Percentiles rank a stretch among this genome's conserved stretches.
Evolutionary conservation across 2,888 invertebrate genomes (phyloP).

Genomic region (Geophilus truncorum): DNA sequence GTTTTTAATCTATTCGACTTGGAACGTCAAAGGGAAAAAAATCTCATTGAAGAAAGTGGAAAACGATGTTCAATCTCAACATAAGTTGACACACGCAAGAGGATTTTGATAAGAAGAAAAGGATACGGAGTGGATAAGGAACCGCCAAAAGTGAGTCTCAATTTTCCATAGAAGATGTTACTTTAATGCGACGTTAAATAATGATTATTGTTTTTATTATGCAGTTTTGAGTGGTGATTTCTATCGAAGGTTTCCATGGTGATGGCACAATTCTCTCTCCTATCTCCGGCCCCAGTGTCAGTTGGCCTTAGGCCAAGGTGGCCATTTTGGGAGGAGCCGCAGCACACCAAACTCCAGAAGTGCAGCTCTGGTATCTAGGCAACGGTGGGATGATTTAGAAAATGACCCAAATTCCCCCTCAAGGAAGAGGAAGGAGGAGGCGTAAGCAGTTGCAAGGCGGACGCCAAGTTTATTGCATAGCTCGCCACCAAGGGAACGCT

Average conservation of each 20-base stretch:
- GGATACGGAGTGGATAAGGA: neutral
- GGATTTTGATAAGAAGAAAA: neutral
- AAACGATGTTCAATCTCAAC: slow-evolving; percentile 7
- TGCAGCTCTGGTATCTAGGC: neutral
- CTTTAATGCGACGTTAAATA: too few species aligned
- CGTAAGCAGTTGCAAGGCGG: neutral
- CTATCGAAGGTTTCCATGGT: neutral
- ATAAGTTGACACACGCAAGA: neutral
- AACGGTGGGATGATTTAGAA: slow-evolving; percentile 19
- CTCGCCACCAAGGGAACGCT: slow-evolving; percentile 12
- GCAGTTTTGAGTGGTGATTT: too few species aligned
- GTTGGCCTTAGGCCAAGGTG: slow-evolving; percentile 13
- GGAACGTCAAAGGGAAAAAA: neutral
- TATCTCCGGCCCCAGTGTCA: neutral
- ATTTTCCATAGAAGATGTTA: too few species aligned
- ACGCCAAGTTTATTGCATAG: slow-evolving; percentile 19
- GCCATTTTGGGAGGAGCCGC: slow-evolving; percentile 3
- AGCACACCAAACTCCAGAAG: neutral
- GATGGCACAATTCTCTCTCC: neutral
- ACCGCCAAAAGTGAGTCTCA: too few species aligned
- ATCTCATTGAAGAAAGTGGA: neutral
- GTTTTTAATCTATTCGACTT: neutral
- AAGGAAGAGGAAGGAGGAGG: slow-evolving; percentile 13
- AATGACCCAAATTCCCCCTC: slow-evolving; percentile 24
- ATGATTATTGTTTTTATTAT: too few species aligned